Evolutionary conservation across 2,113 vertebrate species (phyloP).

Genomic region (Nycticebus coucang): DNA sequence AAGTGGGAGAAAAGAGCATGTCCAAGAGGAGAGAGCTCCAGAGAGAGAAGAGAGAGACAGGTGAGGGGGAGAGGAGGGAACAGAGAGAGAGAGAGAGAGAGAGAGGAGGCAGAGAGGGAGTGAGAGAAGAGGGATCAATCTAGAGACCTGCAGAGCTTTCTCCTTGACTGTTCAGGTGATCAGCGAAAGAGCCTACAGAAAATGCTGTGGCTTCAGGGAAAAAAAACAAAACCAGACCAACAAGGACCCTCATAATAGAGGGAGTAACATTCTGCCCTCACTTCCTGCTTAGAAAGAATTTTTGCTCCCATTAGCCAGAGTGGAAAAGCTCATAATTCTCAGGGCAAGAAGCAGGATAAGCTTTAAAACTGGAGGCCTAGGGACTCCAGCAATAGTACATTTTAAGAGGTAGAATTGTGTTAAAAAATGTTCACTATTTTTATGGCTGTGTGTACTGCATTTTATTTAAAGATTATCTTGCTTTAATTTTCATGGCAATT

Average conservation of each 20-base stretch:
- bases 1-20: neutral
- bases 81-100: neutral
- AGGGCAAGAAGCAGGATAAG: neutral
- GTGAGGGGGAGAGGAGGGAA: too few relatives aligned
- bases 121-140: neutral
- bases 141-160: too few relatives aligned
- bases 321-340: neutral
- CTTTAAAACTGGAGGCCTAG: neutral
- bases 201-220: too few relatives aligned
- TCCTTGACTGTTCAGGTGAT: neutral
- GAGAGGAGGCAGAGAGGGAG: neutral
- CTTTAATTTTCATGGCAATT: slow-evolving; percentile 9
- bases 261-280: too few relatives aligned
- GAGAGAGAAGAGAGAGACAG: too few relatives aligned
- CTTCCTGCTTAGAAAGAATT: neutral
- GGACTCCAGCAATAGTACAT: neutral
- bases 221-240: too few relatives aligned
- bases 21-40: neutral
- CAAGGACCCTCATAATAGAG: too few relatives aligned
- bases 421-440: neutral
- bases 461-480: neutral
- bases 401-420: neutral
- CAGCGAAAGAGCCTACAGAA: neutral
- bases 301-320: neutral
- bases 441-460: neutral